Conservation (phyloP, 2,113 vertebrate genomes). For the Prunella himalayana region DNA sequence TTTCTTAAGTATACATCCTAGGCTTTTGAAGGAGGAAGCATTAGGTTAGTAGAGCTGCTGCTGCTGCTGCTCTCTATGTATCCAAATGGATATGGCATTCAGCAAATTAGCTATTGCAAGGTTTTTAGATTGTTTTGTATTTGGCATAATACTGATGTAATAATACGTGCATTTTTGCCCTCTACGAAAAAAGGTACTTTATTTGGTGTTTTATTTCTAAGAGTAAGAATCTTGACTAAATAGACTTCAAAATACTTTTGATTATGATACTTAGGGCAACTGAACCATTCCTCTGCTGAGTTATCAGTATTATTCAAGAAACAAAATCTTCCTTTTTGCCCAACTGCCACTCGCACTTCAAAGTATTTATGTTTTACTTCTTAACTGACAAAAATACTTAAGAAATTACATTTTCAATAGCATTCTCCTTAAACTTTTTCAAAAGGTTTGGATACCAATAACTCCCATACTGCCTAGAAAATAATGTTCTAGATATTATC, state of each 20-base stretch:
- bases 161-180: neutral
- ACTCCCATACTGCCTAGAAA: neutral
- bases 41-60: neutral
- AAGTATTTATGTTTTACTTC: neutral
- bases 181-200: neutral
- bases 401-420: neutral
- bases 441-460: neutral
- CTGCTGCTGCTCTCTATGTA: neutral
- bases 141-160: neutral
- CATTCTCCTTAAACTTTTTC: neutral
- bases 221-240: neutral
- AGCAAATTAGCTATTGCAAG: neutral
- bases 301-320: neutral
- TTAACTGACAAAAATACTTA: neutral
- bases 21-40: neutral
- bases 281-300: neutral
- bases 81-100: accelerated
- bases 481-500: neutral
- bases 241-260: neutral
- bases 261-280: neutral
- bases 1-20: neutral
- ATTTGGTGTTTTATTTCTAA: neutral
- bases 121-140: neutral
- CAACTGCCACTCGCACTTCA: neutral
- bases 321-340: neutral